Base-by-base conservation (phyloP, 2,888 invertebrate species). In the Drosophila cognata region DNA sequence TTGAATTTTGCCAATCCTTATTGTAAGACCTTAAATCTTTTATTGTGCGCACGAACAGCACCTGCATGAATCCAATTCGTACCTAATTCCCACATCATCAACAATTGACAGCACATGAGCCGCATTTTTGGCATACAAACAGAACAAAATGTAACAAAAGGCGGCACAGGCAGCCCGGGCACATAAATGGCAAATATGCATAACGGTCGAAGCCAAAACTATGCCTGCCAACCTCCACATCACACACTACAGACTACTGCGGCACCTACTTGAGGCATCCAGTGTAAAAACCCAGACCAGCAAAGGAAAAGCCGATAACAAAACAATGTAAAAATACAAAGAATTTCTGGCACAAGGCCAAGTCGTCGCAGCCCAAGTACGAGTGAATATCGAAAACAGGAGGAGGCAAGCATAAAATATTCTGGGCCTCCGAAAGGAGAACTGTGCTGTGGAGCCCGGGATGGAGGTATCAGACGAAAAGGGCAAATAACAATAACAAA, bases 41-140 rank as follows among this genome's bases (percentile, higher is more conserved):
- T 31, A 31, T 21, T 46, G 55, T 21, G 21, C 35, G 25, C 31
- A 43, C 16, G 25, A 29, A 28, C 66, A 29, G 36, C 69, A 58
- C 64, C 74, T 74, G 81, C 59, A 65, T 51, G 38, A 43, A 21
- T 52, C 43, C 71, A 58, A 68, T 82, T 73, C 66, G 65, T 71
- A 74, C 79, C 82, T 77, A 76, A 90, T 89, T 88, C 83, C 88
- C 90, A 88, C 86, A 88, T 86, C 88, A 89, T 90, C 84, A 88
- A 81, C 83, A 86, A 84, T 82, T 82, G 80, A 87, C 85, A 84
- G 74, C 87, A 80, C 80, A 84, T 84, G 88, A 72, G 83, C 84
- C 80, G 75, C 84, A 89, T 83, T 81, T 80, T 66, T 75, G 72
- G 70, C 79, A 77, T 73, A 73, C 71, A 73, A 65, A 76, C 61